phyloP scores from a whole-genome alignment of 1,140 invertebrate species.

The Sipha flava region DNA sequence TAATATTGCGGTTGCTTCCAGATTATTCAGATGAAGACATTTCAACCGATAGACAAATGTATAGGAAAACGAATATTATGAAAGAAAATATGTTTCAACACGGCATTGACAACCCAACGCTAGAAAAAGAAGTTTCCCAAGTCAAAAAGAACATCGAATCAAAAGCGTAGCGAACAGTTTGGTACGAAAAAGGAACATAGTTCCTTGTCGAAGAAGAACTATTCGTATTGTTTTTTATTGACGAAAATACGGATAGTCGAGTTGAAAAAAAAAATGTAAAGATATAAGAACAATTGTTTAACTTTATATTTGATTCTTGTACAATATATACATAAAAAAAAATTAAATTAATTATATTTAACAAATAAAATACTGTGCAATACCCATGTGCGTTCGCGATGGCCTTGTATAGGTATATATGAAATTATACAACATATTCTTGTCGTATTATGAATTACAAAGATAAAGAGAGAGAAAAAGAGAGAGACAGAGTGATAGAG shows the following conservation, averaged over 20 bases:
- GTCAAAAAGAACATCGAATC: background rate
- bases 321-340: too few species aligned
- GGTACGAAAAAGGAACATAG: background rate
- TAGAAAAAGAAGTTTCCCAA: background rate
- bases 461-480: too few species aligned
- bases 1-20: background rate
- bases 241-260: background rate
- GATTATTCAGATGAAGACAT: conserved; percentile 11
- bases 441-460: too few species aligned
- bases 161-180: background rate
- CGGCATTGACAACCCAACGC: conserved; percentile 5
- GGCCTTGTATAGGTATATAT: too few species aligned
- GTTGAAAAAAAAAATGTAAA: too few species aligned
- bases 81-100: conserved; percentile 23
- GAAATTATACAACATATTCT: too few species aligned
- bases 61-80: background rate
- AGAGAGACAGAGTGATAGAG: too few species aligned
- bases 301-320: too few species aligned
- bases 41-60: background rate
- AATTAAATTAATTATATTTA: too few species aligned
- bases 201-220: background rate
- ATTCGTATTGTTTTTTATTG: background rate
- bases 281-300: too few species aligned
- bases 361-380: too few species aligned
- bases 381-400: too few species aligned